These are phyloP conservation scores for Drosophila buzzatii DNA, from an alignment of 2,888 invertebrate genomes.

Conservation along the genomic window DNA sequence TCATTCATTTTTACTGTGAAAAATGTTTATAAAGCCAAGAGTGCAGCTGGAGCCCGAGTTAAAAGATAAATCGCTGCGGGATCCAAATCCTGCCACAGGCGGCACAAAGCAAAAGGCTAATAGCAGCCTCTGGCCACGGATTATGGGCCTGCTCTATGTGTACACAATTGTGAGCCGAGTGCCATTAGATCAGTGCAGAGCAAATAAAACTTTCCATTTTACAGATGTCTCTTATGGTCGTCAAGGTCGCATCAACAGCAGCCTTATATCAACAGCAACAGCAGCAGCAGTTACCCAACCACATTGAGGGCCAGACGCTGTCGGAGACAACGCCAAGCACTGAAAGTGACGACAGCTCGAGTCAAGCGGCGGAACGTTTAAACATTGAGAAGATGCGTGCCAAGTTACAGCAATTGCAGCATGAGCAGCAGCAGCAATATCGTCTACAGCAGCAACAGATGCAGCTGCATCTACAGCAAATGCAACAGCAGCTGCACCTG, in stretches of 20 bases:
- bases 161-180: conserved; percentile 77
- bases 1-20: conserved; percentile 36
- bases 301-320: conserved; percentile 36
- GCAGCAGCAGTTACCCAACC: conserved; percentile 56
- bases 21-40: conserved; percentile 68
- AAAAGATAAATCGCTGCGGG: conserved; percentile 49
- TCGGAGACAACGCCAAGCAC: conserved; percentile 33
- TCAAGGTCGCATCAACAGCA: conserved; percentile 82
- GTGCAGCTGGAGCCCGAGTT: conserved; percentile 43
- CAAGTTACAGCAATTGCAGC: conserved; percentile 78
- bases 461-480: conserved; percentile 72
- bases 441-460: conserved; percentile 67
- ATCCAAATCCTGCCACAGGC: conserved; percentile 53
- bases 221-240: conserved; percentile 83
- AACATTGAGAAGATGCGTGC: conserved; percentile 82
- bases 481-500: conserved; percentile 62
- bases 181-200: neutral
- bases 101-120: conserved; percentile 34
- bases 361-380: conserved; percentile 51
- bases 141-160: conserved; percentile 79
- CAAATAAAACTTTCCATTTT: conserved; percentile 46
- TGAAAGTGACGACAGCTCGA: conserved; percentile 58
- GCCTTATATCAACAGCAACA: conserved; percentile 75
- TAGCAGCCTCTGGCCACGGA: conserved; percentile 55
- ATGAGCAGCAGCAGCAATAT: conserved; percentile 73